A percentile compares a stretch with the other conserved stretches of the same genome.
Evolutionary conservation across 1,140 invertebrate genomes (phyloP).

Genomic region (Rhyacophila brunnea): DNA sequence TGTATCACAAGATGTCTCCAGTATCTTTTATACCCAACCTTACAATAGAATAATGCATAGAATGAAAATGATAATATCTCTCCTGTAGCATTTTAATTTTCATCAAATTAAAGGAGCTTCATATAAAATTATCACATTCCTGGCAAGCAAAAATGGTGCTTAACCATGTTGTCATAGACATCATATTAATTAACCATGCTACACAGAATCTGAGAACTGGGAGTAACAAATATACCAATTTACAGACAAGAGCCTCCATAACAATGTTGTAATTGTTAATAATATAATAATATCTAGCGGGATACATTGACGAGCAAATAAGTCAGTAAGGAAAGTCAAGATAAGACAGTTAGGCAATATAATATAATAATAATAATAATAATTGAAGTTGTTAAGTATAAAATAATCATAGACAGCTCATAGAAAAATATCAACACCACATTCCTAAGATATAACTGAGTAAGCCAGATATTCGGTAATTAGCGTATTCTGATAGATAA

Average conservation of each 20-base stretch:
- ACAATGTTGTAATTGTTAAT: background rate
- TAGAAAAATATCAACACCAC: conserved; percentile 2
- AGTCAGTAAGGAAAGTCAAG: background rate
- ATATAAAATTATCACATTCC: too few relatives aligned
- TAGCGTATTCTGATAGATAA: too few relatives aligned
- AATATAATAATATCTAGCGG: conserved; percentile 12
- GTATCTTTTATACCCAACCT: too few relatives aligned
- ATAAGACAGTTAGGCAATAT: background rate
- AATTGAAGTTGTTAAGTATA: background rate
- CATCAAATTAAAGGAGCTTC: too few relatives aligned
- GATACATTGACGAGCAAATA: conserved; percentile 6
- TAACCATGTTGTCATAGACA: background rate
- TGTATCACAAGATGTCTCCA: too few relatives aligned
- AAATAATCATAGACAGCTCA: background rate
- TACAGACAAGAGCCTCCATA: background rate
- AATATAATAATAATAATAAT: background rate
- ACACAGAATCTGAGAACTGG: conserved; percentile 6
- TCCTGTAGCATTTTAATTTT: too few relatives aligned
- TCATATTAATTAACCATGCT: conserved; percentile 4
- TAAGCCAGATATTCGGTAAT: too few relatives aligned
- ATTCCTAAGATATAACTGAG: conserved; percentile 11
- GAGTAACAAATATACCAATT: conserved; percentile 1
- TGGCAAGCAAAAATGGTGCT: too few relatives aligned
- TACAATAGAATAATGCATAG: too few relatives aligned
- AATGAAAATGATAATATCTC: too few relatives aligned